phyloP scores from a whole-genome alignment of 1,140 invertebrate species.

The Harpegnathos saltator region DNA sequence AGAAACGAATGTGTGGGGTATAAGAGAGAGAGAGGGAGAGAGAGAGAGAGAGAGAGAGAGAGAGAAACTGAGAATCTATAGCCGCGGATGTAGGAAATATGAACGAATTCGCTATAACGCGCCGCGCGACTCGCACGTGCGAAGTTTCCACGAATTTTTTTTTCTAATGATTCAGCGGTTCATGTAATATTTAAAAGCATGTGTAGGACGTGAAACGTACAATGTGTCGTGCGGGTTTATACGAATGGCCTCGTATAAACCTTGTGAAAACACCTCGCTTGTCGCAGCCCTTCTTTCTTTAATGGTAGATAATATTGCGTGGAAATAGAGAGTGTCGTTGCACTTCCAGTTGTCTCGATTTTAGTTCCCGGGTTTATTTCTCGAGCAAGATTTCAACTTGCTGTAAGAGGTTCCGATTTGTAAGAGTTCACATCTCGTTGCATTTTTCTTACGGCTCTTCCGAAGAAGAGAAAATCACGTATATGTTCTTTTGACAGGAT shows the following conservation, averaged over 20 bases:
- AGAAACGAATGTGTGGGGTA: constrained; percentile 67
- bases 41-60: too few relatives aligned
- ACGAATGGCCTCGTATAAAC: too few relatives aligned
- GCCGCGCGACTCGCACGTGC: neutral
- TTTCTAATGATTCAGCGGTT: constrained; percentile 17
- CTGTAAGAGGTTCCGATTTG: too few relatives aligned
- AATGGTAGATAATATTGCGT: neutral
- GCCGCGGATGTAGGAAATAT: constrained; percentile 22
- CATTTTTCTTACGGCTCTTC: too few relatives aligned
- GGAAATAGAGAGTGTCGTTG: too few relatives aligned
- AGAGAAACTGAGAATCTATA: constrained; percentile 57
- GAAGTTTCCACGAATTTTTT: constrained; percentile 22
- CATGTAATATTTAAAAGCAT: constrained; percentile 28
- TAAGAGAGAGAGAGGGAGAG: too few relatives aligned
- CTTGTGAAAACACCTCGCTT: neutral
- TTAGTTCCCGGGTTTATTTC: too few relatives aligned
- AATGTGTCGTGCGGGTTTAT: neutral
- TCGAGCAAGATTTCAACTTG: too few relatives aligned
- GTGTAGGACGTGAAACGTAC: neutral
- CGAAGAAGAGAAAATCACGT: too few relatives aligned
- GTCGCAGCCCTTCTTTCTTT: neutral
- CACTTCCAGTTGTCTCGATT: too few relatives aligned
- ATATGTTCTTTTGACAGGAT: too few relatives aligned
- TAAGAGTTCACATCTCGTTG: too few relatives aligned
- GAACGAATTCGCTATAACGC: constrained; percentile 32